A percentile compares a stretch with the other conserved stretches of the same genome.
Conservation (phyloP, 2,797 vertebrate genomes). For the Paramormyrops hopkinsi region DNA sequence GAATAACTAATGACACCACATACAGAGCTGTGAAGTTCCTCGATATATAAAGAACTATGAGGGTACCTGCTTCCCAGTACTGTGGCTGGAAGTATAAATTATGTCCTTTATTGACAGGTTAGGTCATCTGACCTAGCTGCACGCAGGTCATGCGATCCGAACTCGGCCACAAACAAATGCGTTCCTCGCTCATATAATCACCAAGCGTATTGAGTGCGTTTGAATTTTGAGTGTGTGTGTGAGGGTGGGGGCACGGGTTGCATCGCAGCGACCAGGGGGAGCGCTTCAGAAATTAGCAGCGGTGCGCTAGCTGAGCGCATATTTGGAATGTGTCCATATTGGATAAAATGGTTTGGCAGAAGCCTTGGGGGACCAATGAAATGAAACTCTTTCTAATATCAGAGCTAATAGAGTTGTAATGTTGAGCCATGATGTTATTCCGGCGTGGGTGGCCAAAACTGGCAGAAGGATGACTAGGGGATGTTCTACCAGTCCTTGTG, state of each 20-base stretch:
- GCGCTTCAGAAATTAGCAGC: neutral
- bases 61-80: neutral
- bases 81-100: neutral
- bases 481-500: neutral
- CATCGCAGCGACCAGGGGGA: neutral
- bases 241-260: neutral
- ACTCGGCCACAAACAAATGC: neutral
- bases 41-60: neutral
- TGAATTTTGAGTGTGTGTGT: neutral
- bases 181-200: neutral
- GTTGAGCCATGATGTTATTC: constrained; percentile 18
- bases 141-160: neutral
- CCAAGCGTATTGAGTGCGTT: neutral
- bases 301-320: neutral
- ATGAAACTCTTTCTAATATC: constrained; percentile 20
- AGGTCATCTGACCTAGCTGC: neutral
- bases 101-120: neutral
- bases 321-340: constrained; percentile 19
- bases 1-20: neutral
- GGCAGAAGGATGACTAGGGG: neutral
- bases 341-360: constrained; percentile 18
- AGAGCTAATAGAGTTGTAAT: constrained; percentile 18
- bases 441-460: constrained; percentile 2
- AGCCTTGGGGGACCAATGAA: constrained; percentile 17
- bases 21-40: neutral